These are phyloP conservation scores for Monarcha castaneiventris DNA, from an alignment of 2,113 vertebrate genomes.

Conservation along the genomic window DNA sequence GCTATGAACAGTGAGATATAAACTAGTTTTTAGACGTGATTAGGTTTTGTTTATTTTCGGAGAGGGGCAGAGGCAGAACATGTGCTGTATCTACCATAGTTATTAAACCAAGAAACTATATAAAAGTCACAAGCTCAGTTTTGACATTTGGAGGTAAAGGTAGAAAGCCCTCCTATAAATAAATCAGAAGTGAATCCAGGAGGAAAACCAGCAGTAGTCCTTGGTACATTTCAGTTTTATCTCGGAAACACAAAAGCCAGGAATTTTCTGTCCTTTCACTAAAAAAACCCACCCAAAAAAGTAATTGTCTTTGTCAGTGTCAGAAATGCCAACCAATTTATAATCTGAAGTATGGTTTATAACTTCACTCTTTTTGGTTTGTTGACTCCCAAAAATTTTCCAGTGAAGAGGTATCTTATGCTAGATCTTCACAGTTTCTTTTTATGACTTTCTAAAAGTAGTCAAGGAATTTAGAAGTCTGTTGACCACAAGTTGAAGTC, in stretches of 20 bases:
- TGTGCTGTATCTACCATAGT: slow-evolving; percentile 41
- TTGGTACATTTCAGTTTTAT: neutral
- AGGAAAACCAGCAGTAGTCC: neutral
- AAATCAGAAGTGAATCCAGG: slow-evolving; percentile 14
- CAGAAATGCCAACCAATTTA: neutral
- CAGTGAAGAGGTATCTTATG: neutral
- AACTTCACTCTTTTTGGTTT: neutral
- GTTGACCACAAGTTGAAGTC: neutral
- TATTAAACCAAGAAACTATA: slow-evolving; percentile 55
- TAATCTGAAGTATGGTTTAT: neutral
- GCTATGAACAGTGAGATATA: slow-evolving; percentile 72
- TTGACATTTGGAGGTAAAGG: slow-evolving; percentile 45
- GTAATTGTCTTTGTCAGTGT: neutral
- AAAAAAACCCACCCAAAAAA: neutral
- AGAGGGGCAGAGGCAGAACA: slow-evolving; percentile 21
- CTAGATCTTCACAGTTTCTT: neutral
- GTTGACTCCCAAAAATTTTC: neutral
- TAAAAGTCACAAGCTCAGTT: slow-evolving; percentile 4
- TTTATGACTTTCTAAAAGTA: neutral
- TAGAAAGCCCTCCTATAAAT: slow-evolving; percentile 23
- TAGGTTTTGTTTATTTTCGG: slow-evolving; percentile 69
- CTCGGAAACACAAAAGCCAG: slow-evolving; percentile 9
- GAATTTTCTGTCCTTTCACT: neutral
- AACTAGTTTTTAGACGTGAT: slow-evolving; percentile 75
- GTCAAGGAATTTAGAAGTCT: neutral